These are phyloP conservation scores for Papilio aristodemus DNA, from an alignment of 1,140 invertebrate species.

Conservation along the genomic window DNA sequence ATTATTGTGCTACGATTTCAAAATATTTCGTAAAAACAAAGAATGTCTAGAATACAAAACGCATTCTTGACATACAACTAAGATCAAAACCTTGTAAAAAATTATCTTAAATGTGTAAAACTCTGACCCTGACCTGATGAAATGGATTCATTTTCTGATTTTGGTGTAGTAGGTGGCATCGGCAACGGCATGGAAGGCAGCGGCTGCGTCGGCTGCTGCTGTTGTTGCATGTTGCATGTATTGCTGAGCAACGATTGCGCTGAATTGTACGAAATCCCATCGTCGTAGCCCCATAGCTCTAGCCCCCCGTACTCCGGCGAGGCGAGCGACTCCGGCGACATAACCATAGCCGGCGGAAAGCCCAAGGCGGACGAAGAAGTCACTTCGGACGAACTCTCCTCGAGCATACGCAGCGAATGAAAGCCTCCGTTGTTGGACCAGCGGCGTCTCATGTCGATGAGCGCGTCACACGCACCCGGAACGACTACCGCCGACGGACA, in stretches of 20 bases:
- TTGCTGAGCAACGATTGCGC: slow-evolving; percentile 64
- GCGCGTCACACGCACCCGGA: slow-evolving; percentile 70
- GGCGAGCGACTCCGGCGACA: slow-evolving; percentile 85
- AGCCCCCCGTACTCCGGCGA: slow-evolving; percentile 87
- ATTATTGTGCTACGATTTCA: background rate
- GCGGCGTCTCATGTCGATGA: slow-evolving; percentile 84
- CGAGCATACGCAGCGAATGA: slow-evolving; percentile 82
- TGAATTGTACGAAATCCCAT: slow-evolving; percentile 67
- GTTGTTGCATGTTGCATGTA: slow-evolving; percentile 65
- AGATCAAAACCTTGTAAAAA: too few species aligned
- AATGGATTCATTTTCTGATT: slow-evolving; percentile 79
- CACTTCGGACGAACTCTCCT: slow-evolving; percentile 88
- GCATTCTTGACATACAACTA: background rate
- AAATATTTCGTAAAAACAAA: background rate
- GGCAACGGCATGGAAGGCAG: slow-evolving; percentile 76
- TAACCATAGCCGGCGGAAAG: slow-evolving; percentile 82
- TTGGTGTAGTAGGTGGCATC: slow-evolving; percentile 77
- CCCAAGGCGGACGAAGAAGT: slow-evolving; percentile 85
- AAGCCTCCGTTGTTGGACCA: slow-evolving; percentile 86
- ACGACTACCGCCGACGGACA: slow-evolving; percentile 65
- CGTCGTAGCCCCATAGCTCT: slow-evolving; percentile 89
- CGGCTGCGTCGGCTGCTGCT: slow-evolving; percentile 71
- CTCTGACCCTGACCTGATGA: slow-evolving; percentile 71
- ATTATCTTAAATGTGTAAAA: background rate
- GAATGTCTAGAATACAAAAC: background rate